Evolutionary conservation across 2,797 vertebrate species (phyloP).

Genomic region (Phataginus tetradactyla): DNA sequence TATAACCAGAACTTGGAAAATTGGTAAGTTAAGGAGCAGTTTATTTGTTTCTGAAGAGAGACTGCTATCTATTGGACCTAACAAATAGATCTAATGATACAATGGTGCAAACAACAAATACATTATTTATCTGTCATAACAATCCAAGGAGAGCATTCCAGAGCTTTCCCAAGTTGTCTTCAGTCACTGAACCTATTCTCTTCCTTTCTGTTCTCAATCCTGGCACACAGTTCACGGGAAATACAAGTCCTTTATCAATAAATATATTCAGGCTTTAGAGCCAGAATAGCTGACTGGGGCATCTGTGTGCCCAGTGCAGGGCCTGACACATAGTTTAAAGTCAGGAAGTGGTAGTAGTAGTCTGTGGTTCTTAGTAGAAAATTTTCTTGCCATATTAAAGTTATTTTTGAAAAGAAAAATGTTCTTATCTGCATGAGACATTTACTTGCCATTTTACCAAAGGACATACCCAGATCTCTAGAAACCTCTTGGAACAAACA

Average conservation of each 20-base stretch:
- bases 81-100: neutral
- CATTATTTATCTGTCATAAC: neutral
- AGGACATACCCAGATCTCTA: neutral
- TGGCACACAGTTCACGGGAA: neutral
- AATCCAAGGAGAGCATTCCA: neutral
- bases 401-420: neutral
- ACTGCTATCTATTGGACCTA: neutral
- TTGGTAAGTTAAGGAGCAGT: neutral
- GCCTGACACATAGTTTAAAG: neutral
- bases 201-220: neutral
- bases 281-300: neutral
- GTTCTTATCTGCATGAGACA: neutral
- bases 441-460: neutral
- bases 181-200: neutral
- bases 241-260: neutral
- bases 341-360: neutral
- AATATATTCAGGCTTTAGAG: neutral
- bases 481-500: neutral
- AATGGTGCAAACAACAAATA: neutral
- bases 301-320: neutral
- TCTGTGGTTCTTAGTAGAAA: neutral
- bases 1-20: neutral
- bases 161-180: neutral
- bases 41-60: neutral
- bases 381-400: slow-evolving; percentile 39